Base-by-base conservation (phyloP, 2,797 vertebrate species). In the Halcyon smyrnensis region DNA sequence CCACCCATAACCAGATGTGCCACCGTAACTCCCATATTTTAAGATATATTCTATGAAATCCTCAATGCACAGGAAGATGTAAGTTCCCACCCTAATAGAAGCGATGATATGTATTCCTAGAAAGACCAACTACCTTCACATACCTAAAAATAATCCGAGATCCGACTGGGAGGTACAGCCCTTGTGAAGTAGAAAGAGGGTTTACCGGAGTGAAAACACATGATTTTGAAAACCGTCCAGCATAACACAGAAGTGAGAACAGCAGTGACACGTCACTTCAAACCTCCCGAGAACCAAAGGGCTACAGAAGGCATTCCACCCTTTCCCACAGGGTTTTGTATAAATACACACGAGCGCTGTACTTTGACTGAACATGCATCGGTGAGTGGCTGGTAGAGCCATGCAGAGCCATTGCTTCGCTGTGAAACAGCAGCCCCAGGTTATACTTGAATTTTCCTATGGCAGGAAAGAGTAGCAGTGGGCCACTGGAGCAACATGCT, bases 1-100 rank as follows among this genome's bases (percentile, higher is more conserved):
- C 81, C 81, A 95, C 85, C 89, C 91, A 41, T 46, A 93, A 81
- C 82, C 93, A 94, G 94, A 96, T 89, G 84, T 90, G 85, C 91
- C 88, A 94, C 89, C 88, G 85, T 77, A 91, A 94, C 95, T 73
- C 43, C 28, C 59, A 1, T 62, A 50, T 70, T 95, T 95, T 69
- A 78, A 78, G 87, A 93, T 84, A 92, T 60, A 89, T 60, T 77
- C 21, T 64, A 81, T 74, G 68, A 95, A 67, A 59, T 36, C 34
- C 37, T 54, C 62, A 43, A 50, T 63, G 45, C 5, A 3, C 80
- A 82, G 67, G 57, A 87, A 90, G 46, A 51, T 3, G 1, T n/a
- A 69, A 74, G 32, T 90, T 87, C 87, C 90, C 93, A 89, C 53
- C 64, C n/a, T 89, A 54, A 57, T 67, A 64, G 63, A 36, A 90